Evolutionary conservation across 1,140 invertebrate species (phyloP), one percentile per base, ranked within the genome.

Genomic region (Centruroides vittatus): DNA sequence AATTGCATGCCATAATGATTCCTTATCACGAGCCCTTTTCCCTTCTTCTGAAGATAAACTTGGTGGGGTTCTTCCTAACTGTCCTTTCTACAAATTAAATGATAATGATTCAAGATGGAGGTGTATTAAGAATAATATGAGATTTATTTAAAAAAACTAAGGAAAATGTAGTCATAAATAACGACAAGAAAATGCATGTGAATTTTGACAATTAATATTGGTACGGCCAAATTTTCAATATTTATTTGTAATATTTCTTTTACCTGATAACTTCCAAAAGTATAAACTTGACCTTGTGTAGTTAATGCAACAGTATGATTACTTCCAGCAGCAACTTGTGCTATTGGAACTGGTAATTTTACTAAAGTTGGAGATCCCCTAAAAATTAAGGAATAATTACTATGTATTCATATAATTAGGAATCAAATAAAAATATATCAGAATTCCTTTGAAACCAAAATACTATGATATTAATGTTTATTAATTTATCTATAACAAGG

Each of bases 231-330:
- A 23, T 23, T 23, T 23, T 23, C 23, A 23, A 23, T 23, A 23
- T 23, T 23, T 23, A 23, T 23, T 23, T 23, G 23, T 23, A 23
- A 23, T 23, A 3, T 41, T 3, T 41, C 8, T 34, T 8, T 66
- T 72, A 89, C 86, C 79, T 91, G 87, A 75, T 90, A 85, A 69
- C 83, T 87, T 53, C 95, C 95, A 75, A 93, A 96, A 0, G 94
- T 96, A 68, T 86, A 93, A 5, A 98, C 85, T 73, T 93, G 86
- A 5, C 95, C 95, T 67, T 87, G 87, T 50, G 81, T 78, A 13
- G 91, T 88, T n/a, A 98, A 76, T 23, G 97, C 74, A 1, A 90
- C 89, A 4, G 93, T 91, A 72, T 99, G 95, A 76, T 96, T 93
- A 70, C 89, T 93, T 4, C 95, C 95, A 60, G 92, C 89, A 5